phyloP scores from a whole-genome alignment of 2,113 vertebrate species.

The Uria aalge region DNA sequence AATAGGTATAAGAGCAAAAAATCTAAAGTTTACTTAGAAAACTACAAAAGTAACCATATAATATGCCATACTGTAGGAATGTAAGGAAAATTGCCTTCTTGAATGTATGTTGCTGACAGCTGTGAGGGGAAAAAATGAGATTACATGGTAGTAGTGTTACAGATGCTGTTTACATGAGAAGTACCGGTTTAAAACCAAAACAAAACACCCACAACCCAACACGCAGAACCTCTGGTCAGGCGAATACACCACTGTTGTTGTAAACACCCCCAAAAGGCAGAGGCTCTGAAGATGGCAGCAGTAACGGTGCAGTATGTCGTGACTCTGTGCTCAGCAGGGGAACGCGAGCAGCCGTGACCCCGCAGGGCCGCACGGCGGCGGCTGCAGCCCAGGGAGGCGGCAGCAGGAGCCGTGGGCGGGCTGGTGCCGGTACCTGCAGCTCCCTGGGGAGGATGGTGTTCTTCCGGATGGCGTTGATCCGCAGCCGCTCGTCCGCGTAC shows the following conservation, averaged over 20 bases:
- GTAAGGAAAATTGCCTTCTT: background rate
- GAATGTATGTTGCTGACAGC: background rate
- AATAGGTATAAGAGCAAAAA: background rate
- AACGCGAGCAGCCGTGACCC: fast-evolving
- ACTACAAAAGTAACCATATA: background rate
- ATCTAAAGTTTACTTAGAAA: background rate
- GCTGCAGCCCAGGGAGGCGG: fast-evolving
- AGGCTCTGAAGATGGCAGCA: fast-evolving
- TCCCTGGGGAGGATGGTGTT: conserved; percentile 90
- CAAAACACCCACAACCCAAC: background rate
- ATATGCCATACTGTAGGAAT: background rate
- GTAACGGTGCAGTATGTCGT: fast-evolving
- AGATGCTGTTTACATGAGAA: background rate
- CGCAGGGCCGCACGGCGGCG: fast-evolving
- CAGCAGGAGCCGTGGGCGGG: fast-evolving
- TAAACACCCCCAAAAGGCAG: background rate
- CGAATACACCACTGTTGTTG: fast-evolving
- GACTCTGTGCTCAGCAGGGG: background rate
- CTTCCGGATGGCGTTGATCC: conserved; percentile 92
- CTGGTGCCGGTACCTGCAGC: conserved; percentile 79
- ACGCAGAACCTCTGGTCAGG: too few relatives aligned
- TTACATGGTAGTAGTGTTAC: background rate
- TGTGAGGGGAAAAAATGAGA: fast-evolving
- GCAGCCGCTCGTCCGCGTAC: conserved; percentile 85
- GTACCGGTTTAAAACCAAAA: background rate